Conservation (phyloP, 2,888 invertebrate species). For the Pyralis farinalis region DNA sequence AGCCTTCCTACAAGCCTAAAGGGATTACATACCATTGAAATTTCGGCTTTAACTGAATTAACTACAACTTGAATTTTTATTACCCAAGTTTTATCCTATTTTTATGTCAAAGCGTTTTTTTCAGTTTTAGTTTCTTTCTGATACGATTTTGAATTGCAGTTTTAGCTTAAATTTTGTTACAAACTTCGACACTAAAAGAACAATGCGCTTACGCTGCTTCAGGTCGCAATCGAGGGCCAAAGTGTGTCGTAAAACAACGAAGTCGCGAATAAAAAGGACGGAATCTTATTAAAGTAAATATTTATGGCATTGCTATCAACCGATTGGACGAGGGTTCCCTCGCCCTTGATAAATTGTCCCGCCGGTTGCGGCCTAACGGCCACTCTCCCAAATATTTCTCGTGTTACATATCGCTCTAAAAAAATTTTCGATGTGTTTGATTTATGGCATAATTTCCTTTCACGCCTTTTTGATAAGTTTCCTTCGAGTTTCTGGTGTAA, state of each 20-base stretch:
- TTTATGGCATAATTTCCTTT: conserved; percentile 66
- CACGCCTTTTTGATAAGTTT: conserved; percentile 54
- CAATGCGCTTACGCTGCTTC: conserved; percentile 57
- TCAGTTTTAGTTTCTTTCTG: conserved; percentile 15
- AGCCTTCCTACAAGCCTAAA: conserved; percentile 2
- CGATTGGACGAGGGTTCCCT: conserved; percentile 75
- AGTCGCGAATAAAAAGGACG: conserved; percentile 70
- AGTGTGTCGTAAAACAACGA: conserved; percentile 72
- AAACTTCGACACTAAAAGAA: conserved; percentile 53
- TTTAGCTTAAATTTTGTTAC: conserved; percentile 46
- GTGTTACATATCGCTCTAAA: conserved; percentile 60
- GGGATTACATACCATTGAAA: conserved; percentile 8
- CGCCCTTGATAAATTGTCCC: conserved; percentile 75
- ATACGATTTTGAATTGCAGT: conserved; percentile 22
- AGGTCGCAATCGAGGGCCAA: conserved; percentile 63
- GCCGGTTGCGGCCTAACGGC: conserved; percentile 62
- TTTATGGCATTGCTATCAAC: conserved; percentile 78
- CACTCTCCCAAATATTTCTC: conserved; percentile 65
- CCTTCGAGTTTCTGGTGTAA: conserved; percentile 33
- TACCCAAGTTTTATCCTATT: neutral
- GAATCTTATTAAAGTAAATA: conserved; percentile 81
- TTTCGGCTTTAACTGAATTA: conserved; percentile 4
- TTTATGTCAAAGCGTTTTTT: conserved; percentile 3
- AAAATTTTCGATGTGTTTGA: conserved; percentile 58
- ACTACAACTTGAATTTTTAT: conserved; percentile 2